These are phyloP conservation scores for Cactoblastis cactorum DNA, from an alignment of 2,888 invertebrate species.

Conservation along the genomic window DNA sequence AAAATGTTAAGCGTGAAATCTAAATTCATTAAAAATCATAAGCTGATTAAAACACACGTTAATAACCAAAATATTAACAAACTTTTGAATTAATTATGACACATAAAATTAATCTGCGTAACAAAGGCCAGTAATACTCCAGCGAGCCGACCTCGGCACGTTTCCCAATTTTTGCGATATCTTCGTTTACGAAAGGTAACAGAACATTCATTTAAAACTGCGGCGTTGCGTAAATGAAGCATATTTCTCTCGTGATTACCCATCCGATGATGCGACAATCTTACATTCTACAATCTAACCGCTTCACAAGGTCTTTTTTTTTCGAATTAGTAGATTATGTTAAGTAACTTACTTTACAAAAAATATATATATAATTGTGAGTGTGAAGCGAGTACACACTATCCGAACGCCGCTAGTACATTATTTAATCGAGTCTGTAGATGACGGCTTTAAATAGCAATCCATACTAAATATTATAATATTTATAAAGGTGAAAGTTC, in stretches of 20 bases:
- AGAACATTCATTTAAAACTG: constrained; percentile 43
- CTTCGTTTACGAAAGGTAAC: constrained; percentile 68
- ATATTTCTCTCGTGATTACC: constrained; percentile 35
- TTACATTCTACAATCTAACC: constrained; percentile 9
- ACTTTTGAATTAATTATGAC: constrained; percentile 37
- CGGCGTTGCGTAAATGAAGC: constrained; percentile 39
- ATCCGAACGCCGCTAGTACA: no score
- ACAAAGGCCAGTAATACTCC: constrained; percentile 41
- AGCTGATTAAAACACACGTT: constrained; percentile 1
- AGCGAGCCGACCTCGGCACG: constrained; percentile 43
- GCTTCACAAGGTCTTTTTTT: not conserved
- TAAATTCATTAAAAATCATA: not conserved
- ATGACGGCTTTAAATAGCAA: no score
- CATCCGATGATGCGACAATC: constrained; percentile 22
- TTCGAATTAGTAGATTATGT: constrained; percentile 18
- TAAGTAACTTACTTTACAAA: no score
- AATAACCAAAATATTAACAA: constrained; percentile 2
- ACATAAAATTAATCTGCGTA: constrained; percentile 44
- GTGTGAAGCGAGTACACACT: no score
- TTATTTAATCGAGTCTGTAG: no score
- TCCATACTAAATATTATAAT: no score
- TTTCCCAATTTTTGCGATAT: constrained; percentile 67
- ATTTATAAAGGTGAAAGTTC: no score
- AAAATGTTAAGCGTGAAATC: no score
- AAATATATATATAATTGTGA: no score